These are phyloP conservation scores for Drosophila infuscata DNA, from an alignment of 2,888 invertebrate genomes.

Conservation along the genomic window DNA sequence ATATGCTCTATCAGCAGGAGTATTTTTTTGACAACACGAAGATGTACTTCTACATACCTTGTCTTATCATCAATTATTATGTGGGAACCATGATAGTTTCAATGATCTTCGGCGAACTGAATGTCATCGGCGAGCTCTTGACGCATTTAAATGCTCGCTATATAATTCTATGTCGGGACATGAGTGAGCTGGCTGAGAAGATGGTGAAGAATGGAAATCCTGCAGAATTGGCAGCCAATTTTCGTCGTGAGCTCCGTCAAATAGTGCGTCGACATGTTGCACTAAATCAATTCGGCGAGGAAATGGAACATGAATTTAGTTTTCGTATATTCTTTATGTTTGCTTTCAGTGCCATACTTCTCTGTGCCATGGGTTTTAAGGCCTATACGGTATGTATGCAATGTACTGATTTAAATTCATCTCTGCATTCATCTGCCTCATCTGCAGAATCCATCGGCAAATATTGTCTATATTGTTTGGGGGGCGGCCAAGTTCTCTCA, in stretches of 20 bases:
- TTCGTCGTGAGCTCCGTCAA: constrained; percentile 51
- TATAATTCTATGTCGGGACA: constrained; percentile 62
- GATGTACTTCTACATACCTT: constrained; percentile 55
- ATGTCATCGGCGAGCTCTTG: constrained; percentile 77
- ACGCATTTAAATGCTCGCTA: constrained; percentile 80
- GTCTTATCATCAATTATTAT: constrained; percentile 64
- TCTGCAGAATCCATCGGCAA: constrained; percentile 64
- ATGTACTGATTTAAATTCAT: neutral
- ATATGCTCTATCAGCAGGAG: constrained; percentile 72
- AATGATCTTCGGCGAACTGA: constrained; percentile 74
- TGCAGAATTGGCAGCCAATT: constrained; percentile 49
- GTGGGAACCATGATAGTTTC: constrained; percentile 66
- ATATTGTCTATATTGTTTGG: constrained; percentile 69
- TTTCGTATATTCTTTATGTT: constrained; percentile 80
- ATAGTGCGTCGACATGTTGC: constrained; percentile 69
- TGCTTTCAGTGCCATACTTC: constrained; percentile 71
- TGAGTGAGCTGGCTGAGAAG: constrained; percentile 29
- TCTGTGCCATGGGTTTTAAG: constrained; percentile 77
- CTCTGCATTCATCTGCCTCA: neutral
- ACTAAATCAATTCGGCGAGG: constrained; percentile 69
- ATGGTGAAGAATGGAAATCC: constrained; percentile 17
- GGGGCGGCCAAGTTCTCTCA: constrained; percentile 70
- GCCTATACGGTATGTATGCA: constrained; percentile 72
- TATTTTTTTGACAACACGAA: constrained; percentile 72
- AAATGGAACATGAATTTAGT: constrained; percentile 71